phyloP scores from a whole-genome alignment of 2,113 vertebrate species.

The Dasyprocta punctata region DNA sequence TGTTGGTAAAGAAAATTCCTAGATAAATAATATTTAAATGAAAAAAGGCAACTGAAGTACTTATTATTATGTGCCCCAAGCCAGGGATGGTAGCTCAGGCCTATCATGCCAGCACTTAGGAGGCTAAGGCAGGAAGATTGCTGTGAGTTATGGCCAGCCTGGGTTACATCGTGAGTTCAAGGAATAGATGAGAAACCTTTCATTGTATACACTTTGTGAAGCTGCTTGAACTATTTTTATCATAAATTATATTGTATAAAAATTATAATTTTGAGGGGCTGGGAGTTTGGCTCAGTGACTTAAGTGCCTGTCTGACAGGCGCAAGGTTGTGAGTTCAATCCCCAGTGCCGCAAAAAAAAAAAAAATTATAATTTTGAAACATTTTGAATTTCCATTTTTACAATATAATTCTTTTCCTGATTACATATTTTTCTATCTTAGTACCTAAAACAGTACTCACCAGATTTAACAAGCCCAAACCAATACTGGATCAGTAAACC shows the following conservation, averaged over 20 bases:
- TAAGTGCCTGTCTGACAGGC: too few relatives aligned
- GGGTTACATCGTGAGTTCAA: background rate
- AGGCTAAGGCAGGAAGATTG: background rate
- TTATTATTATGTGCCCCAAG: background rate
- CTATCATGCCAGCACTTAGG: background rate
- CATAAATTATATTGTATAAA: background rate
- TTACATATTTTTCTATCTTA: background rate
- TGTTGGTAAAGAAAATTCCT: background rate
- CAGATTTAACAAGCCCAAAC: conserved; percentile 33
- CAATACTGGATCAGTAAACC: background rate
- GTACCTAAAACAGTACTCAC: background rate
- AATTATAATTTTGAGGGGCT: background rate
- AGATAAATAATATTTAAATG: background rate
- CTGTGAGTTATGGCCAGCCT: background rate
- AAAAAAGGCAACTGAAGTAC: conserved; percentile 2
- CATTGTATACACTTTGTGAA: background rate
- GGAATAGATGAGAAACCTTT: background rate
- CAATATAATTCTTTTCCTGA: conserved; percentile 4
- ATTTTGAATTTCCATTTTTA: conserved; percentile 39
- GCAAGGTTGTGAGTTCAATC: too few relatives aligned
- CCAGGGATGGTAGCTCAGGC: background rate
- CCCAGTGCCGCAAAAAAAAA: too few relatives aligned
- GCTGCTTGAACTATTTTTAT: background rate
- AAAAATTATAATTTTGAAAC: conserved; percentile 26
- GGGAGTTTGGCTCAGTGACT: too few relatives aligned